phyloP scores from a whole-genome alignment of 2,888 invertebrate genomes.

The Encarsia formosa region DNA sequence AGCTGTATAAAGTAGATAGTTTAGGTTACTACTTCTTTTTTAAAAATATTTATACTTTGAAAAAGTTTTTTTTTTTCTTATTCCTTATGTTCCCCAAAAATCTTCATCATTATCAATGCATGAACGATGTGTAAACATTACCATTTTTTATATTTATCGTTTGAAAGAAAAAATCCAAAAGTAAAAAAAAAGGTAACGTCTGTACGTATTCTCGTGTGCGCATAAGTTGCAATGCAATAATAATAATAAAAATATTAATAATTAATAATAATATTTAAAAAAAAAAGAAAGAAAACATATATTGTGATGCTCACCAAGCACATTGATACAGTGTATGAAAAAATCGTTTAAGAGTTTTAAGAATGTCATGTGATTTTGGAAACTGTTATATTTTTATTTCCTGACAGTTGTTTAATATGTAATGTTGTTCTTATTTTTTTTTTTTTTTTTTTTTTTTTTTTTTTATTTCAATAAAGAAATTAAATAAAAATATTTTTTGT shows the following conservation, averaged over 20 bases:
- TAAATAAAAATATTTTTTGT: conserved; percentile 5
- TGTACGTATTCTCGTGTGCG: conserved; percentile 45
- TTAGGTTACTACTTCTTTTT: conserved; percentile 26
- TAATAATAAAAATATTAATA: conserved; percentile 48
- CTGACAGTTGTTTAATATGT: conserved; percentile 51
- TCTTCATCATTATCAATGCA: conserved; percentile 4
- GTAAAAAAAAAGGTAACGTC: conserved; percentile 24
- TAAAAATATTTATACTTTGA: conserved; percentile 24
- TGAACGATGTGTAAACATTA: no score
- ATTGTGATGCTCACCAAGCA: conserved; percentile 51
- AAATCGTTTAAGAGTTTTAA: conserved; percentile 45
- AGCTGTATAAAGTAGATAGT: no score
- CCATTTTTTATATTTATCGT: not conserved
- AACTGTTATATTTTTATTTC: conserved; percentile 52
- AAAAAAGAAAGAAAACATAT: no score
- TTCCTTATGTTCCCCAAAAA: conserved; percentile 4
- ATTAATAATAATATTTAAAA: no score
- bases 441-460: conserved; percentile 52
- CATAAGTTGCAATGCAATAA: conserved; percentile 50
- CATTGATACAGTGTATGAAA: conserved; percentile 45
- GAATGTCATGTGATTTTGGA: conserved; percentile 51
- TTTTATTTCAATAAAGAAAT: conserved; percentile 51
- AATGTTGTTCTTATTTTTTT: conserved; percentile 51
- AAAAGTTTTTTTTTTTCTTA: conserved; percentile 38
- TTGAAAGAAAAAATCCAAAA: conserved; percentile 20